A percentile compares a stretch with the other conserved stretches of the same genome.
These are phyloP conservation scores for Heliangelus exortis DNA, from an alignment of 2,797 vertebrate genomes.

Conservation along the genomic window DNA sequence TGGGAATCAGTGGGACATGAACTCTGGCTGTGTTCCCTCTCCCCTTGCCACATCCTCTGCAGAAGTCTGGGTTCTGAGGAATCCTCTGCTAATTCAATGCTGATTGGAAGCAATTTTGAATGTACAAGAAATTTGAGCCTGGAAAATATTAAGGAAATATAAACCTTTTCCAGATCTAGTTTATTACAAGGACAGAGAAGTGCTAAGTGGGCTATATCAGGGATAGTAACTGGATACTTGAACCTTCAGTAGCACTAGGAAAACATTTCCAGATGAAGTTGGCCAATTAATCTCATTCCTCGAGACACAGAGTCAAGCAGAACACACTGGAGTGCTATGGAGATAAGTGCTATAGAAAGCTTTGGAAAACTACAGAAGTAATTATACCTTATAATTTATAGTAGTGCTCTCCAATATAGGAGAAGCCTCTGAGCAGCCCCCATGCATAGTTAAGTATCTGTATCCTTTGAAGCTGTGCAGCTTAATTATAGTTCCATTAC, in stretches of 20 bases:
- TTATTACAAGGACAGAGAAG: slow-evolving; percentile 32
- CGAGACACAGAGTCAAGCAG: neutral
- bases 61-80: slow-evolving; percentile 57
- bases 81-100: slow-evolving; percentile 67
- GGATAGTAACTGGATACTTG: neutral
- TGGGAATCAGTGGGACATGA: slow-evolving; percentile 56
- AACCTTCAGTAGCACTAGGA: neutral
- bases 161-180: slow-evolving; percentile 55
- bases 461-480: slow-evolving; percentile 36
- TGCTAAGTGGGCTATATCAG: slow-evolving; percentile 47
- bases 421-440: slow-evolving; percentile 15
- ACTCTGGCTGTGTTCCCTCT: slow-evolving; percentile 38
- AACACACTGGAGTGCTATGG: neutral
- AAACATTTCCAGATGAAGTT: slow-evolving; percentile 32
- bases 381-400: slow-evolving; percentile 29
- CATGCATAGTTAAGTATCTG: slow-evolving; percentile 33
- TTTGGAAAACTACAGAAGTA: slow-evolving; percentile 3
- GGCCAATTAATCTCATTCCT: slow-evolving; percentile 41
- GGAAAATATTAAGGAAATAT: slow-evolving; percentile 65
- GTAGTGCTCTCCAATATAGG: neutral
- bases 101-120: slow-evolving; percentile 66
- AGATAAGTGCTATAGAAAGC: slow-evolving; percentile 1
- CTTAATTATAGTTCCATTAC: slow-evolving; percentile 56
- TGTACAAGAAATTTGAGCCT: slow-evolving; percentile 43
- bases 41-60: slow-evolving; percentile 40